Conservation (phyloP, 2,888 invertebrate genomes). For the Odontocerum albicorne region DNA sequence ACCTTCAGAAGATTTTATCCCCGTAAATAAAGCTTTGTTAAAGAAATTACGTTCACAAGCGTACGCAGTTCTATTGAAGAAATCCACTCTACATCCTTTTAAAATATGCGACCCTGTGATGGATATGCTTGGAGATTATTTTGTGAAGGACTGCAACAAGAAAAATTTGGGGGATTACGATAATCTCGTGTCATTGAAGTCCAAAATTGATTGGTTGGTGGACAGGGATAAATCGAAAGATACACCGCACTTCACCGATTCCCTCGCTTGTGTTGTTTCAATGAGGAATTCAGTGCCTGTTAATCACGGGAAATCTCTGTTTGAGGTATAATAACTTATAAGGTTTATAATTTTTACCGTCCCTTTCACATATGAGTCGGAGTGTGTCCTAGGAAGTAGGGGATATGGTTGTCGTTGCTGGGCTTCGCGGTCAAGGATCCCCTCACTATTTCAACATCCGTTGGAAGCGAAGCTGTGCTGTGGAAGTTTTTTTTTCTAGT, state of each 20-base stretch:
- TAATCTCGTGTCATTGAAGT: constrained; percentile 46
- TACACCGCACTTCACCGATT: constrained; percentile 28
- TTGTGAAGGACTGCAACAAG: constrained; percentile 45
- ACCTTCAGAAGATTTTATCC: constrained; percentile 20
- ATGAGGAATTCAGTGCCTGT: constrained; percentile 46
- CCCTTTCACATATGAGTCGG: too few species aligned
- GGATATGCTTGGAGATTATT: constrained; percentile 48
- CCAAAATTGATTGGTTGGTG: constrained; percentile 40
- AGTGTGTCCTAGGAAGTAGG: too few species aligned
- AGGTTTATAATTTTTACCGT: too few species aligned
- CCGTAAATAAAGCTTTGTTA: constrained; percentile 16
- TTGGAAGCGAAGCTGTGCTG: too few species aligned
- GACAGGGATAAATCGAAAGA: constrained; percentile 21
- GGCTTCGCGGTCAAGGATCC: too few species aligned
- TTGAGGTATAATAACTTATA: too few species aligned
- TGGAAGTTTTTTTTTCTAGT: too few species aligned
- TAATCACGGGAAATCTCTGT: constrained; percentile 46
- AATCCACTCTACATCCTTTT: constrained; percentile 42
- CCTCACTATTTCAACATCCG: too few species aligned
- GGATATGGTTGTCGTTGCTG: too few species aligned
- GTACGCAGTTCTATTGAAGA: constrained; percentile 53
- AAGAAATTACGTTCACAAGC: constrained; percentile 28
- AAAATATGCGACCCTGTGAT: constrained; percentile 45
- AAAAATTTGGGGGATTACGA: constrained; percentile 50
- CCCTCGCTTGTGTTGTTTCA: constrained; percentile 45